Evolutionary conservation across 1,140 invertebrate species (phyloP), one percentile per base, ranked within the genome.

Genomic region (Heterodera carotae): DNA sequence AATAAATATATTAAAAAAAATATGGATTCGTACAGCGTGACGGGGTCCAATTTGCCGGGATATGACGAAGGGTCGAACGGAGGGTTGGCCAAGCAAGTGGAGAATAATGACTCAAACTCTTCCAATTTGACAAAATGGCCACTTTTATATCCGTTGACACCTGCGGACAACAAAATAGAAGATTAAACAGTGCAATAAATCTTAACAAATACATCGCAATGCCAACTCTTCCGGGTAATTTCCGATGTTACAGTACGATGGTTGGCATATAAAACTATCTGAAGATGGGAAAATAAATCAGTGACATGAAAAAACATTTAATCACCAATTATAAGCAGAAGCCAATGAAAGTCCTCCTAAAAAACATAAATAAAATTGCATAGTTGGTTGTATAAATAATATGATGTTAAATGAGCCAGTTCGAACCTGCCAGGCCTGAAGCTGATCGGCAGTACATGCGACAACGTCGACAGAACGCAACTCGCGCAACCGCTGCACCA

Each of bases 71-170:
- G 66, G 31, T 77, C 67, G 53, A 69, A 68, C 29, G 68, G 76
- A 3, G 76, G 76, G 15, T 71, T 68, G 18, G 48, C 27, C 10
- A 77, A 4, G n/a, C 76, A 77, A 29, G 39, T 33, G 34, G 18
- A 27, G 53, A 77, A 77, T 7, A 77, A 18, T 12, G 66, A 64
- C 56, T 76, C 72, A 36, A n/a, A 74, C 18, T 74, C 72, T n/a
- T 59, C 69, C 34, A 77, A 36, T 77, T 53, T 72, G 29, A 34
- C 33, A 75, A 33, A 77, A 60, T 77, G 70, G 36, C 76, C 76
- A 27, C 66, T 71, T 74, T 77, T 69, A 43, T 56, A 77, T 6
- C 76, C 76, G 10, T 71, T 43, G 4, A 77, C 10, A 60, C 76
- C 66, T 62, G 22, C 22, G 48, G 48, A 53, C 39, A 43, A 6